A percentile compares a stretch with the other conserved stretches of the same genome.
phyloP scores from a whole-genome alignment of 1,140 invertebrate genomes.

The silkworm (Bombyx mori) region ASM3026992v2 NC_085113.1:1432501-1433000 shows the following conservation, averaged over 20 bases:
- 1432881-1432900: no score
- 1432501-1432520: constrained; percentile 4
- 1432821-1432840: background rate
- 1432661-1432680: constrained; percentile 19
- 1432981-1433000: no score
- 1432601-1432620: constrained; percentile 5
- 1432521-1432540: constrained; percentile 1
- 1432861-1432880: no score
- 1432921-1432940: no score
- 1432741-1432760: constrained; percentile 21
- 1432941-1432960: no score
- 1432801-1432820: background rate
- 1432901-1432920: no score
- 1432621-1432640: constrained; percentile 6
- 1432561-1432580: background rate
- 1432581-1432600: constrained; percentile 7
- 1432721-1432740: constrained; percentile 38
- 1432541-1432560: constrained; percentile 4
- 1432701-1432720: constrained; percentile 18
- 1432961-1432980: no score
- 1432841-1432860: no score
- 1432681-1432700: constrained; percentile 19
- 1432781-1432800: background rate
- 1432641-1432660: constrained; percentile 1
- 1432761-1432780: background rate